These are phyloP conservation scores for Ochropleura leucogaster DNA, from an alignment of 2,888 invertebrate genomes.

Conservation along the genomic window DNA sequence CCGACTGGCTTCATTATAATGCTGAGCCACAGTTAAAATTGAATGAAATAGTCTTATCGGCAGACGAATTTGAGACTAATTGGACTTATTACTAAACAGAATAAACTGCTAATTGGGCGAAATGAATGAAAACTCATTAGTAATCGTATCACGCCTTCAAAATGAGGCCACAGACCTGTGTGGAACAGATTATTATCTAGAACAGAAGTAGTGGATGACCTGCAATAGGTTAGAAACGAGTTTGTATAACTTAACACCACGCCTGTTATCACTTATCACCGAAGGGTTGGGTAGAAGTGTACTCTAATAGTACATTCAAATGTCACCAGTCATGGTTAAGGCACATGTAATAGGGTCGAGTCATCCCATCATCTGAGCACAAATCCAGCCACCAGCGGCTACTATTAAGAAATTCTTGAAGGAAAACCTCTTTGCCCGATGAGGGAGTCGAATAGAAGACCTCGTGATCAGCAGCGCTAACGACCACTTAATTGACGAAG, in stretches of 20 bases:
- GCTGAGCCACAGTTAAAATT: no score
- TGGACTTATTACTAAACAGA: neutral
- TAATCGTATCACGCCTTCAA: conserved; percentile 12
- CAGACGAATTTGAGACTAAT: neutral
- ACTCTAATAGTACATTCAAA: neutral
- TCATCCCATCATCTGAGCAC: neutral
- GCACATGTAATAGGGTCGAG: neutral
- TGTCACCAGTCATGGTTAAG: neutral
- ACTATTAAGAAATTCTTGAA: neutral
- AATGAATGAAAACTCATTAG: conserved; percentile 7
- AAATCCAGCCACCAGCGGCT: neutral
- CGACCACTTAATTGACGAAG: neutral
- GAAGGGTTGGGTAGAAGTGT: neutral
- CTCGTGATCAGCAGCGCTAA: neutral
- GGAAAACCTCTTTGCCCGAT: neutral
- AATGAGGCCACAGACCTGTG: conserved; percentile 26
- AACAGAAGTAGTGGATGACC: conserved; percentile 18
- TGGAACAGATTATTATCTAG: conserved; percentile 40
- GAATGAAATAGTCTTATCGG: neutral
- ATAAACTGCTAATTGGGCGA: conserved; percentile 8
- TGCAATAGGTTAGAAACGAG: conserved; percentile 10
- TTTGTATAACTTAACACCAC: neutral
- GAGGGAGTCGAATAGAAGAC: neutral
- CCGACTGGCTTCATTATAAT: neutral
- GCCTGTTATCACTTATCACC: neutral